phyloP scores from a whole-genome alignment of 2,888 invertebrate species.

The Pyrrhosoma nymphula region DNA sequence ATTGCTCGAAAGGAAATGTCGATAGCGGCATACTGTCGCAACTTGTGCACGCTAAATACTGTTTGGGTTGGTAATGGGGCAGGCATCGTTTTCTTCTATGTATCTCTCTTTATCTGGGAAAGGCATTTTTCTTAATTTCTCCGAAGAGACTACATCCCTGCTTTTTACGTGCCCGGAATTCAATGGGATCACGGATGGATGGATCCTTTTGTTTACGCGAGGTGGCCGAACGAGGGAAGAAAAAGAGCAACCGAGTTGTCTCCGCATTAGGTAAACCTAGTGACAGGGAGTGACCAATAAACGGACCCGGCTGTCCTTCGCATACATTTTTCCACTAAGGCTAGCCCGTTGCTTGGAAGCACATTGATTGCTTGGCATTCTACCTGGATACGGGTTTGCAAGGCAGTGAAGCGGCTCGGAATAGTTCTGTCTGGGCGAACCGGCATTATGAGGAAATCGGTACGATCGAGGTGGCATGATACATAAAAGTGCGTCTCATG shows the following conservation, averaged over 20 bases:
- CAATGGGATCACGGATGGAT: neutral
- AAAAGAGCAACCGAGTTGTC: neutral
- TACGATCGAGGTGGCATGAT: neutral
- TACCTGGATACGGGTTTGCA: neutral
- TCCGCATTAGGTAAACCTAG: neutral
- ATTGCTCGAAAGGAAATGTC: too few species aligned
- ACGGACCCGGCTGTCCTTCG: neutral
- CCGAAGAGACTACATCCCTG: neutral
- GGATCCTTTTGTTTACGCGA: neutral
- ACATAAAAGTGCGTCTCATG: neutral
- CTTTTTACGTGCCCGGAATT: neutral
- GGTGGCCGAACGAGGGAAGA: neutral
- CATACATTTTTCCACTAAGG: neutral
- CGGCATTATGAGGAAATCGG: neutral
- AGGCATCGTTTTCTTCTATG: too few species aligned
- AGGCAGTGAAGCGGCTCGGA: neutral
- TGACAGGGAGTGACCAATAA: neutral
- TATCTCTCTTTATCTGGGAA: neutral
- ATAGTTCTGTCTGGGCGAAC: neutral
- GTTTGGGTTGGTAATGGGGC: too few species aligned
- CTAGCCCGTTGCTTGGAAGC: neutral
- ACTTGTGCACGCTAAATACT: too few species aligned
- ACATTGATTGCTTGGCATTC: neutral
- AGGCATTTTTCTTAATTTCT: neutral
- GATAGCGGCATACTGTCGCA: too few species aligned